Conservation (phyloP, 2,888 invertebrate genomes). For the Pristionchus mayeri region DNA sequence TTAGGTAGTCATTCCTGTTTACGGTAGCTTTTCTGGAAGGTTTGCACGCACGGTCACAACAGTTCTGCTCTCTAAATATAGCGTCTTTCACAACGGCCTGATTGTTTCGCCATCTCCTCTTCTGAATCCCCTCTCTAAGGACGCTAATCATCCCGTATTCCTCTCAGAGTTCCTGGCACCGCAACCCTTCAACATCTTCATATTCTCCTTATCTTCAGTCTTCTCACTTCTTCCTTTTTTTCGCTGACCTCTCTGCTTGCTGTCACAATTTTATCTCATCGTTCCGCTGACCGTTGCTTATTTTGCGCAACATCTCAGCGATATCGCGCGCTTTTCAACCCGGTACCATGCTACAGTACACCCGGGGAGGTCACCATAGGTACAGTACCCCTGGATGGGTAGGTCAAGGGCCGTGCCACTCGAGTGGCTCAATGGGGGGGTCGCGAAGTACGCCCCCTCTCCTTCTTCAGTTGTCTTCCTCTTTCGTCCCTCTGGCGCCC, state of each 20-base stretch:
- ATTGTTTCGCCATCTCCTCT: not conserved
- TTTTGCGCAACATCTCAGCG: not conserved
- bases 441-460: not conserved
- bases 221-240: not conserved
- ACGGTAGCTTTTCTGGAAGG: not conserved
- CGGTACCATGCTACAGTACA: too few relatives aligned
- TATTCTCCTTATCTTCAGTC: not conserved
- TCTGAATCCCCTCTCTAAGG: not conserved
- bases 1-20: not conserved
- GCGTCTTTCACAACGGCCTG: not conserved
- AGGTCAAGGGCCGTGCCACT: not conserved
- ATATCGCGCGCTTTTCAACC: not conserved
- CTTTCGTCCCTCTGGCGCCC: conserved; percentile 4
- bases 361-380: too few relatives aligned
- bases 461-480: not conserved
- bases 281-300: conserved; percentile 14
- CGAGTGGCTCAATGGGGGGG: too few relatives aligned
- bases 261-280: conserved; percentile 6
- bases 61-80: not conserved
- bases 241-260: not conserved
- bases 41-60: not conserved
- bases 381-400: not conserved
- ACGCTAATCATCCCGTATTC: not conserved
- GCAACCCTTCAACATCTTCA: not conserved
- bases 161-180: conserved; percentile 6